phyloP scores from a whole-genome alignment of 1,140 invertebrate species.

The Drosophila pruinosa region DNA sequence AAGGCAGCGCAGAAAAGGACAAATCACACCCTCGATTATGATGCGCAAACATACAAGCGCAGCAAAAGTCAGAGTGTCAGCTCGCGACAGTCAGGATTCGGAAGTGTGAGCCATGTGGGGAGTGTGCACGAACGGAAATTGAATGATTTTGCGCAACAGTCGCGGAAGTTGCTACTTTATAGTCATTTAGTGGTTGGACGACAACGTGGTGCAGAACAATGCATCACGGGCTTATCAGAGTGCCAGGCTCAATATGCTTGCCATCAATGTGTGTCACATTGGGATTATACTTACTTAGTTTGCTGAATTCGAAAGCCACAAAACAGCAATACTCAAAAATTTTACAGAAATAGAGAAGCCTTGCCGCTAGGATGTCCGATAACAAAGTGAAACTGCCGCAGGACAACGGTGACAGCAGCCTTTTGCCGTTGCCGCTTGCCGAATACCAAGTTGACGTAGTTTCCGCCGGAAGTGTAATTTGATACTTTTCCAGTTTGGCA shows the following conservation, averaged over 20 bases:
- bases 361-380: constrained; percentile 70
- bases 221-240: constrained; percentile 58
- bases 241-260: constrained; percentile 31
- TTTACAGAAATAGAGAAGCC: constrained; percentile 63
- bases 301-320: constrained; percentile 32
- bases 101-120: constrained; percentile 23
- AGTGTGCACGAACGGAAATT: constrained; percentile 78
- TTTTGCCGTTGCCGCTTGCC: constrained; percentile 10
- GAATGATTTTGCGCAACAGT: constrained; percentile 82
- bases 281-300: constrained; percentile 47
- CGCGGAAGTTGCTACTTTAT: constrained; percentile 82
- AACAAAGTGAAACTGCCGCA: constrained; percentile 68
- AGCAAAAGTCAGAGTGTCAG: constrained; percentile 7
- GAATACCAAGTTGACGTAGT: constrained; percentile 62
- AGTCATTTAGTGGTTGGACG: constrained; percentile 82
- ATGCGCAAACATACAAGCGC: constrained; percentile 47
- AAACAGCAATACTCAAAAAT: constrained; percentile 47
- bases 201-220: constrained; percentile 51
- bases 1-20: constrained; percentile 64
- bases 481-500: constrained; percentile 76
- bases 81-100: not conserved
- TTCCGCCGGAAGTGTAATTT: constrained; percentile 82
- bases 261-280: constrained; percentile 35
- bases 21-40: constrained; percentile 81
- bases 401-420: constrained; percentile 23